A percentile compares a stretch with the other conserved stretches of the same genome.
These are phyloP conservation scores for Peromyscus maniculatus DNA, from an alignment of 2,113 vertebrate genomes.

Conservation along the genomic window DNA sequence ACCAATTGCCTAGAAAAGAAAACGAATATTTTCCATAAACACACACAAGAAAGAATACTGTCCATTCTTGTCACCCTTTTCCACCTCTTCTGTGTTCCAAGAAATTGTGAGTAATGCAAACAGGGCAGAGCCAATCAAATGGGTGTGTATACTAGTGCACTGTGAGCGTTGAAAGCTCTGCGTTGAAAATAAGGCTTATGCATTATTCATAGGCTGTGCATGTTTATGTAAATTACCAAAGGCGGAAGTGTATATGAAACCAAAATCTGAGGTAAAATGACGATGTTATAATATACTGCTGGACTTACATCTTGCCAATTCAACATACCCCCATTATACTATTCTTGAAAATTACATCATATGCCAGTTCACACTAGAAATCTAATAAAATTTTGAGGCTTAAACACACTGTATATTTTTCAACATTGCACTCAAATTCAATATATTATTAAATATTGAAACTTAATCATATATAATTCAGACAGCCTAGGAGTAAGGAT, in stretches of 20 bases:
- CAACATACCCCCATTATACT: conserved; percentile 46
- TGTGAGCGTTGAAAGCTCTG: conserved; percentile 84
- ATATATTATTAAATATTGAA: conserved; percentile 61
- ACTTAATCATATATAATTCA: conserved; percentile 67
- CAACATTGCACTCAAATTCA: conserved; percentile 64
- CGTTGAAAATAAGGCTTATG: conserved; percentile 85
- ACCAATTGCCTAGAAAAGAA: conserved; percentile 85
- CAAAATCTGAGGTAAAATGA: conserved; percentile 82
- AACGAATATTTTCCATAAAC: conserved; percentile 82
- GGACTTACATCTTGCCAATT: conserved; percentile 70
- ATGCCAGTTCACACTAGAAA: conserved; percentile 58
- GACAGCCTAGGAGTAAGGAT: conserved; percentile 64
- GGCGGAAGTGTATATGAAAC: conserved; percentile 79
- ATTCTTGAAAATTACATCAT: conserved; percentile 67
- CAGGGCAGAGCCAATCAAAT: conserved; percentile 87
- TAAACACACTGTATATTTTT: conserved; percentile 67
- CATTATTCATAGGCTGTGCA: conserved; percentile 86
- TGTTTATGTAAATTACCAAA: conserved; percentile 88
- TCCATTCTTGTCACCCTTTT: conserved; percentile 85
- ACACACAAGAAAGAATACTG: conserved; percentile 83
- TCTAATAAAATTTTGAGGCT: conserved; percentile 68
- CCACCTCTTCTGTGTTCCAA: conserved; percentile 86
- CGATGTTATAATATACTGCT: conserved; percentile 80
- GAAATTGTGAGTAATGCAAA: conserved; percentile 88
- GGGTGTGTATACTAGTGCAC: conserved; percentile 84